Evolutionary conservation across 92 coral and sea anemone species (phyloP).

Genomic region (Bergia puertoricense): DNA sequence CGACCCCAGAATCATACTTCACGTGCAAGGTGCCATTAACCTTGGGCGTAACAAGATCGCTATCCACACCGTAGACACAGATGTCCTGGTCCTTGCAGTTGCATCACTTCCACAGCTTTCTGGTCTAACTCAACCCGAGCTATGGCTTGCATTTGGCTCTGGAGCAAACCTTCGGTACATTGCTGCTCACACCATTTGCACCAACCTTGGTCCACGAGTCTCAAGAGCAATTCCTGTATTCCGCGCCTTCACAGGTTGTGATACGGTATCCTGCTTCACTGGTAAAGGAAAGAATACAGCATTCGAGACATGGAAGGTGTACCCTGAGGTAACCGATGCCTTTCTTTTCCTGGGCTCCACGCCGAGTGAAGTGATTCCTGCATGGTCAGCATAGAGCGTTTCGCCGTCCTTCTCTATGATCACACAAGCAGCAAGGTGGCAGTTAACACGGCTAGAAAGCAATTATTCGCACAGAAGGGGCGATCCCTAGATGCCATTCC

Average conservation of each 20-base stretch:
- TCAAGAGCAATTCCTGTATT: constrained; percentile 3
- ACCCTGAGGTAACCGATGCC: neutral
- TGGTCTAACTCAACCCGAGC: neutral
- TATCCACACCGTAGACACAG: neutral
- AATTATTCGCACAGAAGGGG: too few relatives aligned
- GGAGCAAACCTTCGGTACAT: constrained; percentile 2
- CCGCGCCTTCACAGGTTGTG: constrained; percentile 15
- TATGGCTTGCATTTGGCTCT: neutral
- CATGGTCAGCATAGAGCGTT: too few relatives aligned
- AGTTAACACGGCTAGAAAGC: too few relatives aligned
- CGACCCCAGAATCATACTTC: neutral
- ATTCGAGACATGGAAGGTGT: neutral
- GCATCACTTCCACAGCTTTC: neutral
- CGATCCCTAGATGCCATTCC: too few relatives aligned
- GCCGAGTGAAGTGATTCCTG: too few relatives aligned
- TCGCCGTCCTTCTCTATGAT: too few relatives aligned
- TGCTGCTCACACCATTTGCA: neutral
- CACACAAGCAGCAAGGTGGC: too few relatives aligned
- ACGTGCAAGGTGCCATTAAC: neutral
- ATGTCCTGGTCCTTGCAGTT: neutral
- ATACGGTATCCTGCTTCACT: neutral
- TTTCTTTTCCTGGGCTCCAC: neutral
- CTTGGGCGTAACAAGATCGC: neutral
- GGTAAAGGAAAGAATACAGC: constrained; percentile 1
- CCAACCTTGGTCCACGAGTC: neutral